A percentile compares a stretch with the other conserved stretches of the same genome.
Evolutionary conservation across 2,797 vertebrate genomes (phyloP).

Genomic region (Alcedo atthis): DNA sequence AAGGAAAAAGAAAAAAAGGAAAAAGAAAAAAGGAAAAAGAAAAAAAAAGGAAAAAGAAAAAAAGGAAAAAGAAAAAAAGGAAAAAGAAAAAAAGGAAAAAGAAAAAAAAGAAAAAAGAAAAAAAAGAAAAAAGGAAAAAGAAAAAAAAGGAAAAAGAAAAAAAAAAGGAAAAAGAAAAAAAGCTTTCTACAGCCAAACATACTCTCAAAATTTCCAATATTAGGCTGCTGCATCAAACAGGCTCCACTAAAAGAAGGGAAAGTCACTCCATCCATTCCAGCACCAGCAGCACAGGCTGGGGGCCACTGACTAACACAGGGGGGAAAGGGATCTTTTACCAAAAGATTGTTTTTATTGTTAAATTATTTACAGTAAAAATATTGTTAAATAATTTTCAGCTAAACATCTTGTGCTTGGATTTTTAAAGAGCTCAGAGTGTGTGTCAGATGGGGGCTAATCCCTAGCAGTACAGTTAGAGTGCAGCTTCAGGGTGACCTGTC

Average conservation of each 20-base stretch:
- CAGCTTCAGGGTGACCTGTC: slow-evolving; percentile 1
- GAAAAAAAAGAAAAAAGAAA: no score
- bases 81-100: no score
- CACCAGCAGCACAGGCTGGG: background rate
- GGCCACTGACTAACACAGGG: background rate
- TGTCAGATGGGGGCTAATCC: slow-evolving; percentile 35
- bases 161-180: no score
- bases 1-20: no score
- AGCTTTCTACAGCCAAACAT: background rate
- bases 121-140: no score
- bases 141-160: no score
- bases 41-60: no score
- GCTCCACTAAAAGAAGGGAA: background rate
- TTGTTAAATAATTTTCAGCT: slow-evolving; percentile 71
- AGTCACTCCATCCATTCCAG: background rate
- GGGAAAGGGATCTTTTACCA: background rate
- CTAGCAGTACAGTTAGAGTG: background rate
- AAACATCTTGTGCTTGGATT: slow-evolving; percentile 69
- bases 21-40: no score
- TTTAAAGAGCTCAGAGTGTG: slow-evolving; percentile 63
- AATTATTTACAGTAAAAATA: slow-evolving; percentile 12
- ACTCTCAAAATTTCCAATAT: background rate
- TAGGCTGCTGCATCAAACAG: background rate
- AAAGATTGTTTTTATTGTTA: no score
- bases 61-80: no score